Base-by-base conservation (phyloP, 2,113 vertebrate species). In the Scophthalmus maximus region DNA sequence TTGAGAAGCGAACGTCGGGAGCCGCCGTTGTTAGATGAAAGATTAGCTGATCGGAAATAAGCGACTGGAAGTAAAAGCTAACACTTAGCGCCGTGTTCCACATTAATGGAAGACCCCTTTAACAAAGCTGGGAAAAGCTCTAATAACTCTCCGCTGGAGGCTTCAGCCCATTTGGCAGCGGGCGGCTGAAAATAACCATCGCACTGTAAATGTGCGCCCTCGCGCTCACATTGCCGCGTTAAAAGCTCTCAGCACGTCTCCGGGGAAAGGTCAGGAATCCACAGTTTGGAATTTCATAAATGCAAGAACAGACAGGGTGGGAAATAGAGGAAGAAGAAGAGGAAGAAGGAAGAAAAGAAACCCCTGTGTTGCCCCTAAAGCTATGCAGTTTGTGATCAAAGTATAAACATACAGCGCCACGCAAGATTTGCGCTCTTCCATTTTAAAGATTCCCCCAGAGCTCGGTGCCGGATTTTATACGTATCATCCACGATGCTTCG, bases 381-480 rank as follows among this genome's bases (percentile, higher is more conserved):
- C 53, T 36, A 40, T 52, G 64, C 56, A 25, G 18, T 3, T 15
- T 1, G 9, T 44, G 62, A 78, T 83, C 53, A 78, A 82, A 81
- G 53, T 20, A 14, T 40, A 47, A 68, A 23, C 44, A 59, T 27
- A 15, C 42, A 46, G 42, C 18, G 6, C 12, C 15, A 42, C 1
- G 1, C 20, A 58, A 15, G 30, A 46, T 75, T 78, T 68, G 26
- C 20, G 25, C 68, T 73, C n/a, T 73, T 88, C 66, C 64, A 76
- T 78, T 78, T 76, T 42, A 66, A 59, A 70, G 47, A 71, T 46
- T 20, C 58, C 62, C n/a, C 4, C 1, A 60, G 40, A 23, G 69
- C 55, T 71, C 51, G 57, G 42, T 42, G 29, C 49, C 27, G 38
- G 17, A 53, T 61, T 68, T 55, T 15, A 32, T 1, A 36, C 3